Evolutionary conservation across 2,113 vertebrate genomes (phyloP).

Genomic region (Poecile atricapillus): DNA sequence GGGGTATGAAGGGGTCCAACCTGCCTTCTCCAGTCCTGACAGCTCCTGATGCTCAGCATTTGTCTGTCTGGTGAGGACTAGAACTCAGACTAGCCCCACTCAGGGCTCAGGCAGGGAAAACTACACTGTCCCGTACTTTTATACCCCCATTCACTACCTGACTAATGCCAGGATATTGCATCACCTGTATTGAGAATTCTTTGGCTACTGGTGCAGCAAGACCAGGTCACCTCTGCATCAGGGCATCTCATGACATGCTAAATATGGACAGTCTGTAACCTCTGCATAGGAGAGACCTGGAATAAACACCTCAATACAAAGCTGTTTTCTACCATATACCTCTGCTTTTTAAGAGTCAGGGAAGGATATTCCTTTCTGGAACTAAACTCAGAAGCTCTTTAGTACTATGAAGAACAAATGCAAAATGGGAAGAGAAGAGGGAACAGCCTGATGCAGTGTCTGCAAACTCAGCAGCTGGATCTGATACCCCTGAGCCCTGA

Average conservation of each 20-base stretch:
- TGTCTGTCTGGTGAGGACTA: neutral
- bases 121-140: neutral
- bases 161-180: neutral
- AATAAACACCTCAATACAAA: neutral
- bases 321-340: neutral
- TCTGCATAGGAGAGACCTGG: neutral
- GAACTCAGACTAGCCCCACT: neutral
- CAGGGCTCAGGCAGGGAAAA: neutral
- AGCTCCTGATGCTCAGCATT: neutral
- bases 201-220: neutral
- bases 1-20: accelerated
- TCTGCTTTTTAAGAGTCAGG: neutral
- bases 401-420: neutral
- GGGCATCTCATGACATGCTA: neutral
- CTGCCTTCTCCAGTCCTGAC: neutral
- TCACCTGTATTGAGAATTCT: neutral
- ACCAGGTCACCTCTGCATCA: neutral
- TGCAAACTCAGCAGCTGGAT: neutral
- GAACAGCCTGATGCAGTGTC: neutral
- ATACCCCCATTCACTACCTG: neutral
- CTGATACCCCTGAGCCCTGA: accelerated
- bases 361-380: neutral
- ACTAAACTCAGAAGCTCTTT: neutral
- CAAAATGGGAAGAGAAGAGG: neutral
- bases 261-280: neutral